Conservation (phyloP, 1,140 invertebrate genomes). For the Zaprionus tsacasi region DNA sequence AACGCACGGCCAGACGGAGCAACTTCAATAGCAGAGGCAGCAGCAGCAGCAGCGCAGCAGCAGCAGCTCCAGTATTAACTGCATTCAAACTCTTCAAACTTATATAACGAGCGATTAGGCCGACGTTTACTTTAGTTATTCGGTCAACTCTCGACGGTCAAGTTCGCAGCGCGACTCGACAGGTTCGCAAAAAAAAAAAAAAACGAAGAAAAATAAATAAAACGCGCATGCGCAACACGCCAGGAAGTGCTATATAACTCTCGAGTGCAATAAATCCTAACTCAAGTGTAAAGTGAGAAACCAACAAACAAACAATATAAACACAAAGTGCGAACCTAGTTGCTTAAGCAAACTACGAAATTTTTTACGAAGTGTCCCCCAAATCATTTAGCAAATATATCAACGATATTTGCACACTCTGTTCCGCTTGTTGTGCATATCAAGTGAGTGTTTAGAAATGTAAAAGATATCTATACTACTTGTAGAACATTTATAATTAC, state of each 20-base stretch:
- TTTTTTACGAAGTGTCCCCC: constrained; percentile 3
- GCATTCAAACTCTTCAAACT: constrained; percentile 77
- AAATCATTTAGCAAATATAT: constrained; percentile 23
- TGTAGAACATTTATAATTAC: not conserved
- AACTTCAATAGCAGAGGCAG: constrained; percentile 41
- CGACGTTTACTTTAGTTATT: constrained; percentile 83
- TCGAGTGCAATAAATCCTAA: constrained; percentile 46
- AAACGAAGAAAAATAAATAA: constrained; percentile 15
- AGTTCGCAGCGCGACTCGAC: constrained; percentile 77
- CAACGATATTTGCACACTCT: constrained; percentile 39
- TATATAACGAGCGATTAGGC: constrained; percentile 84
- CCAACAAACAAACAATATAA: constrained; percentile 4
- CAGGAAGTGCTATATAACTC: constrained; percentile 51
- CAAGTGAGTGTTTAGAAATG: constrained; percentile 70
- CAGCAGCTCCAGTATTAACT: constrained; percentile 39
- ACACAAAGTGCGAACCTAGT: constrained; percentile 5
- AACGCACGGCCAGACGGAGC: constrained; percentile 70
- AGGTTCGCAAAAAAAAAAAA: constrained; percentile 41
- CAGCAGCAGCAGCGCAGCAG: constrained; percentile 25
- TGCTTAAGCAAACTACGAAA: not conserved
- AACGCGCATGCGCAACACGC: constrained; percentile 19
- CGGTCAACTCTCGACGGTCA: constrained; percentile 84
- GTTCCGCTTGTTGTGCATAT: constrained; percentile 36
- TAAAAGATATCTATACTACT: constrained; percentile 1
- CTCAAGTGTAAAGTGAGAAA: constrained; percentile 25